Evolutionary conservation across 2,888 invertebrate species (phyloP), one percentile per base, ranked within the genome.

Genomic region (Sympetrum striolatum): DNA sequence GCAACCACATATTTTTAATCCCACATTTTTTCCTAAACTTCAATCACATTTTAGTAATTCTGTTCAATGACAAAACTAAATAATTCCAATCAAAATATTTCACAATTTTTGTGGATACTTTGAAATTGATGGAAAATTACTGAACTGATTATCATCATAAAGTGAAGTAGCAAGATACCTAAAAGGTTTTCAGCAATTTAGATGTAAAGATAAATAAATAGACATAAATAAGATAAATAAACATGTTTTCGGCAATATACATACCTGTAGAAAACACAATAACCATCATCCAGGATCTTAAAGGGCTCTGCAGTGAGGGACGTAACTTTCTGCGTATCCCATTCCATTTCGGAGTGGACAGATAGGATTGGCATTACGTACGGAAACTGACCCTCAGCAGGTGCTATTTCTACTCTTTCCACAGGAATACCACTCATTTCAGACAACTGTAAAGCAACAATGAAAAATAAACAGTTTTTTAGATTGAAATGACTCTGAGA

Each of bases 181-280:
- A 6, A 44, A 44, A 44, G 10, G 10, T 8, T 1, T 8, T 8
- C 10, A 44, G 6, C 6, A 44, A 44, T 10, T 8, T 10, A 44
- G 44, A 6, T 8, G 10, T 8, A 10, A 44, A 44, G 44, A 44
- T 44, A 25, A 15, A 73, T 73, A 73, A 0, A 8, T 64, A 64
- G 8, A 12, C 15, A 60, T 60, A 73, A 4, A 73, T 73, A 14
- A 73, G 10, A 73, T 25, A 73, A 0, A 22, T 22, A 60, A n/a
- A 60, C n/a, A 60, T 15, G n/a, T 60, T 25, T 73, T 1, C 53
- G 18, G 18, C 15, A 53, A 53, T 53, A 53, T 90, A 90, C 92
- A 91, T 93, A 97, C 96, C 96, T 96, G 94, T 96, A 97, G 92
- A 96, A 96, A 92, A 96, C 95, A 90, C 96, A 95, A 92, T 94